Conservation (phyloP, 1,140 invertebrate species). For the Penaeus indicus region DNA sequence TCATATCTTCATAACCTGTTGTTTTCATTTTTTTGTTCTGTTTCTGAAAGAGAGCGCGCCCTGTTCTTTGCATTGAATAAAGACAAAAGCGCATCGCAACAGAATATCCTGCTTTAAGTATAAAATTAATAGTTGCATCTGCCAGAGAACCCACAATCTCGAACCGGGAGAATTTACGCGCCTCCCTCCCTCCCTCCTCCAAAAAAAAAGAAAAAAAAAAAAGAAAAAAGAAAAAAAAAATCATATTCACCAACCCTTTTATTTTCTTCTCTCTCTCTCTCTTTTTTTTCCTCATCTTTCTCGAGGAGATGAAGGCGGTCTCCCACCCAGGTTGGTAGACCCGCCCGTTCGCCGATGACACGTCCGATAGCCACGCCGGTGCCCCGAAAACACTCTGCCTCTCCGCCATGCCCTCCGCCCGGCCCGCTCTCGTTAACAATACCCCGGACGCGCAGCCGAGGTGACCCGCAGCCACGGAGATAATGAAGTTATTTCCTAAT, state of each 20-base stretch:
- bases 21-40: too few species aligned
- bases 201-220: too few species aligned
- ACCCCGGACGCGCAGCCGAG: not conserved
- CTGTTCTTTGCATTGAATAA: too few species aligned
- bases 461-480: conserved; percentile 39
- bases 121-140: too few species aligned
- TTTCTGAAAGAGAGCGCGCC: too few species aligned
- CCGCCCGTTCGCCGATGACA: conserved; percentile 38
- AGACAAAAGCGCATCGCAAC: too few species aligned
- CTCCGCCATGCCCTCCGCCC: conserved; percentile 44
- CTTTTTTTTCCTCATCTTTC: not conserved
- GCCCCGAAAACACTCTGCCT: conserved; percentile 44
- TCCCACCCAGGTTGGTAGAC: conserved; percentile 45
- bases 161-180: too few species aligned
- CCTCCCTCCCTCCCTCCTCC: too few species aligned
- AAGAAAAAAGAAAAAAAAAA: too few species aligned
- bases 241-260: not conserved
- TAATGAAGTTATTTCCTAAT: conserved; percentile 61
- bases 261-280: not conserved
- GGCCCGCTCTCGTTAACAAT: conserved; percentile 55
- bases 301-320: not conserved
- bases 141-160: too few species aligned
- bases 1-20: not conserved
- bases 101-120: too few species aligned
- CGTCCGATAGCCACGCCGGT: conserved; percentile 35